A percentile compares a stretch with the other conserved stretches of the same genome.
Conservation (phyloP, 2,888 invertebrate species). For the Apamea anceps region DNA sequence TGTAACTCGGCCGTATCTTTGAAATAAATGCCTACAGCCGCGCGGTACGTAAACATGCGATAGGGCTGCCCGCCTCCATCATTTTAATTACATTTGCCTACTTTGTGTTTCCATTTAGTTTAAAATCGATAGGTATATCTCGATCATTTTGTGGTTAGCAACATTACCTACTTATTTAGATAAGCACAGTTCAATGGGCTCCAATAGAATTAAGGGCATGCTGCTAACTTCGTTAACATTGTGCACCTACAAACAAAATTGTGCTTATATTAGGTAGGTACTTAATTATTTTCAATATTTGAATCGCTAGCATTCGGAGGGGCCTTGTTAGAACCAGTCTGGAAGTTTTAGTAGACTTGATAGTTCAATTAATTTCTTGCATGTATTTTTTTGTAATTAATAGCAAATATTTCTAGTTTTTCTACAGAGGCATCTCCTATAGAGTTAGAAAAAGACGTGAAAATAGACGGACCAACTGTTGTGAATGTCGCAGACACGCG, state of each 20-base stretch:
- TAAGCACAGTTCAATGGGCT: neutral
- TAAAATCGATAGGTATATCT: no score
- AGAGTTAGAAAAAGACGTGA: neutral
- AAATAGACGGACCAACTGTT: neutral
- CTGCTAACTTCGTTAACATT: neutral
- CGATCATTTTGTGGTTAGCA: neutral
- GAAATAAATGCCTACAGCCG: no score
- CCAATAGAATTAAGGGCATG: neutral
- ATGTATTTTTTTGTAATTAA: neutral
- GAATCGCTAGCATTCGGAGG: neutral
- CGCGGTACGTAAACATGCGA: no score
- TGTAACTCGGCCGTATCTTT: no score
- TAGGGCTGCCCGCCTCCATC: no score
- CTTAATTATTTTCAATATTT: neutral
- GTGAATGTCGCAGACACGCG: constrained; percentile 9
- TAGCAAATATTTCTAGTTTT: neutral
- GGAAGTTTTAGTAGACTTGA: neutral
- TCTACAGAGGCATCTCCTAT: neutral
- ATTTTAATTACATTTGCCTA: no score
- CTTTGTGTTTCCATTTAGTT: no score
- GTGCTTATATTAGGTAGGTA: no score
- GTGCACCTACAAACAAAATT: neutral
- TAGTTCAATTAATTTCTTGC: neutral
- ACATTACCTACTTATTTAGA: neutral
- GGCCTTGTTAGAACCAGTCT: neutral